phyloP scores from a whole-genome alignment of 2,797 vertebrate species.

The Pseudotriccus pelzelni region DNA sequence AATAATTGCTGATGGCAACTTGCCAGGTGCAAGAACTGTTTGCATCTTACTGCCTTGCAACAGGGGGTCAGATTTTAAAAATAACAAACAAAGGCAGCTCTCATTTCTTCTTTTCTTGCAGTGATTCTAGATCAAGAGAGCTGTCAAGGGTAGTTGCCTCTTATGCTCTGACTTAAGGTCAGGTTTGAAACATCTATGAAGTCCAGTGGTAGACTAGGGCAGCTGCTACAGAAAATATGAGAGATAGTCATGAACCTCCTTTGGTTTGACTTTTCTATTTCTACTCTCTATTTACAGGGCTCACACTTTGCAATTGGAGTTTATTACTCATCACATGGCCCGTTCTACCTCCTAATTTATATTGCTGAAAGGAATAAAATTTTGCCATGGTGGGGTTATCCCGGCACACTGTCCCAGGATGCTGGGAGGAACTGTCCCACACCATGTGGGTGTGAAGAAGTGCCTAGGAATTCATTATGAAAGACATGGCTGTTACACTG shows the following conservation, averaged over 20 bases:
- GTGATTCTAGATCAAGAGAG: background rate
- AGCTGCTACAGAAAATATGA: background rate
- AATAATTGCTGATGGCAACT: constrained; percentile 57
- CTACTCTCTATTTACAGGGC: background rate
- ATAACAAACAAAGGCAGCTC: background rate
- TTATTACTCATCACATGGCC: background rate
- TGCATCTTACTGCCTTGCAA: constrained; percentile 32
- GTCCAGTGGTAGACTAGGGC: background rate
- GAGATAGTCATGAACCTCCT: background rate
- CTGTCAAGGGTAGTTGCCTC: background rate
- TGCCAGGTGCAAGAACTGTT: constrained; percentile 45
- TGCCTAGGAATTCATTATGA: background rate
- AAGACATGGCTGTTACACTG: rapidly evolving
- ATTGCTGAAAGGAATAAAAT: background rate
- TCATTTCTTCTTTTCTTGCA: background rate
- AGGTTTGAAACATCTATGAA: background rate
- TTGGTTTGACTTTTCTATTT: background rate
- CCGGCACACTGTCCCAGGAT: background rate
- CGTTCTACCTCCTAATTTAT: background rate
- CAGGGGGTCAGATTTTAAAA: background rate
- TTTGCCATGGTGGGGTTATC: background rate
- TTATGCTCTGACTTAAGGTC: background rate
- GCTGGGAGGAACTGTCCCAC: background rate
- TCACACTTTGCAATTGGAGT: background rate
- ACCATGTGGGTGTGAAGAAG: rapidly evolving